Conservation (phyloP, 2,888 invertebrate species). For the Synergus itoensis region DNA sequence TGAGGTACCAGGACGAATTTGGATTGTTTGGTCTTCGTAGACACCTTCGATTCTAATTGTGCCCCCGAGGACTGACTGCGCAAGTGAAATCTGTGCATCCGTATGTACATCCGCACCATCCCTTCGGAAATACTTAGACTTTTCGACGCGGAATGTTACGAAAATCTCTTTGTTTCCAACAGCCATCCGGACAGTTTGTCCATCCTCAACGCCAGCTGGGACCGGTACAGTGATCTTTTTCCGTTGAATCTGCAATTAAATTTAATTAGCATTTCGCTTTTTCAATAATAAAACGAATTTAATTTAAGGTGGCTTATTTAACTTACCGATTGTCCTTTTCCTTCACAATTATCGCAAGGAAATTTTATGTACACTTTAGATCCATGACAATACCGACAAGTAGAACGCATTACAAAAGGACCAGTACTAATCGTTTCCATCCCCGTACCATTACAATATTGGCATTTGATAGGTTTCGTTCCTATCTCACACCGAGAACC, state of each 20-base stretch:
- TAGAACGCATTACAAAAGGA: slow-evolving; percentile 97
- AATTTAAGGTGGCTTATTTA: not conserved
- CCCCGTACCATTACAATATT: slow-evolving; percentile 97
- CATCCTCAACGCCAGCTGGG: slow-evolving; percentile 97
- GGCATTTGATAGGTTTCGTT: slow-evolving; percentile 93
- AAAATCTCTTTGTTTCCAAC: slow-evolving; percentile 95
- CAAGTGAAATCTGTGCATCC: slow-evolving; percentile 92
- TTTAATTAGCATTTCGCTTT: not conserved
- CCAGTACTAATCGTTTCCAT: slow-evolving; percentile 95
- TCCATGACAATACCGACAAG: slow-evolving; percentile 95
- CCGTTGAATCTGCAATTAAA: slow-evolving; percentile 83
- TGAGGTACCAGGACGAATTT: slow-evolving; percentile 94
- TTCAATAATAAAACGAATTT: slow-evolving; percentile 20
- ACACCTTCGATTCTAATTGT: slow-evolving; percentile 95
- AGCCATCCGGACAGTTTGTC: slow-evolving; percentile 96
- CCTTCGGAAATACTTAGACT: slow-evolving; percentile 92
- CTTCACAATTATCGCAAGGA: slow-evolving; percentile 95
- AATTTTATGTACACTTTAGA: slow-evolving; percentile 91
- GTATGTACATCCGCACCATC: slow-evolving; percentile 98
- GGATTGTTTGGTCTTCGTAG: slow-evolving; percentile 95
- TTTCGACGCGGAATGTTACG: slow-evolving; percentile 94
- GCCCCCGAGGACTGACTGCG: slow-evolving; percentile 97
- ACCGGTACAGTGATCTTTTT: slow-evolving; percentile 95
- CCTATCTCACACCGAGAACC: slow-evolving; percentile 94
- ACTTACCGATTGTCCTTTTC: slow-evolving; percentile 91